Percentiles rank a stretch among this genome's conserved stretches.
These are phyloP conservation scores for Origma solitaria DNA, from an alignment of 2,113 vertebrate species.

Conservation along the genomic window DNA sequence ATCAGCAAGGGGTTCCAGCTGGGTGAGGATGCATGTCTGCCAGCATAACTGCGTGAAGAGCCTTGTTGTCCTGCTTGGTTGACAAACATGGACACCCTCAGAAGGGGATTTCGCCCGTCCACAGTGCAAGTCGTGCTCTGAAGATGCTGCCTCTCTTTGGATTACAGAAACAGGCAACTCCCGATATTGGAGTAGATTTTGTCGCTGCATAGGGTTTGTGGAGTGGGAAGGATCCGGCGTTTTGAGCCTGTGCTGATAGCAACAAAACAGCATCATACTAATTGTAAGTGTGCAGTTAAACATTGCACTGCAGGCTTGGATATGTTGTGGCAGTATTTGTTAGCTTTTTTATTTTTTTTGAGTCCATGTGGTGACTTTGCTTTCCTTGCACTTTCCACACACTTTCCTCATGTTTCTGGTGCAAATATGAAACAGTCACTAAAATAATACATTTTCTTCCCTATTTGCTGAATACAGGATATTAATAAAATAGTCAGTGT, in stretches of 20 bases:
- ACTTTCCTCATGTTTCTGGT: neutral
- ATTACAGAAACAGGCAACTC: neutral
- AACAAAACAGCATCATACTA: neutral
- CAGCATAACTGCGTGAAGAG: neutral
- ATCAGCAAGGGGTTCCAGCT: neutral
- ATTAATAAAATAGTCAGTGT: neutral
- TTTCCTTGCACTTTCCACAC: neutral
- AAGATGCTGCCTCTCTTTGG: neutral
- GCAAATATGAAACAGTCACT: neutral
- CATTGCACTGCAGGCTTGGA: neutral
- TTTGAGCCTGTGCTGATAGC: neutral
- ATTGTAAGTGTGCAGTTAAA: neutral
- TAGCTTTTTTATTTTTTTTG: neutral
- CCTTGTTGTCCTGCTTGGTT: neutral
- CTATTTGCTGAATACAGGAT: neutral
- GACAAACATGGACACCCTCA: neutral
- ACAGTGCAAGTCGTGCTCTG: fast-evolving
- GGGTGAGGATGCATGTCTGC: neutral
- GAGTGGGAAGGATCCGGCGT: neutral
- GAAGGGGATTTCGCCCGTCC: neutral
- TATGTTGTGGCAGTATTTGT: neutral
- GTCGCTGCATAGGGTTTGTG: neutral
- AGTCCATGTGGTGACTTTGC: neutral
- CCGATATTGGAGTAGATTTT: neutral
- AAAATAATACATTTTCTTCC: constrained; percentile 1